Percentiles rank a stretch among this genome's conserved stretches.
Conservation (phyloP, 2,113 vertebrate genomes). For the Eleginops maclovinus region DNA sequence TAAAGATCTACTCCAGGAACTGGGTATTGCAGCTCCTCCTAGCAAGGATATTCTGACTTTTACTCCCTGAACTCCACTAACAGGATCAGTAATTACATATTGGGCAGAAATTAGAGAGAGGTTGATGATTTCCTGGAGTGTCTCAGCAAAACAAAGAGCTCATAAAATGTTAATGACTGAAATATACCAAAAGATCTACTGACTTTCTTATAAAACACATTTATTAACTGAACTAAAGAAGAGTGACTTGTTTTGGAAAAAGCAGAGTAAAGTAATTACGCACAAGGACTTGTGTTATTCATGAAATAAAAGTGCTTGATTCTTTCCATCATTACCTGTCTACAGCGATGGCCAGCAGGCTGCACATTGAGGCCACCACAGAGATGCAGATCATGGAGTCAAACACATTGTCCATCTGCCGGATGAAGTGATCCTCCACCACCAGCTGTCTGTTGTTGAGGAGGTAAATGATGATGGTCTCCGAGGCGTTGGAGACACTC, state of each 20-base stretch:
- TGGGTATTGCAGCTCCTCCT: background rate
- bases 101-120: background rate
- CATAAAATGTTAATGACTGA: background rate
- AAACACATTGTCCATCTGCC: constrained; percentile 94
- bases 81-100: background rate
- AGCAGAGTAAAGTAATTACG: background rate
- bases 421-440: constrained; percentile 90
- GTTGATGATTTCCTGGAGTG: background rate
- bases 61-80: too few relatives aligned
- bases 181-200: background rate
- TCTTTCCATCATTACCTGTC: constrained; percentile 82
- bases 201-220: background rate
- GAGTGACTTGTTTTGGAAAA: background rate
- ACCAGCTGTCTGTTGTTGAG: constrained; percentile 90
- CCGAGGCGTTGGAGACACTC: constrained; percentile 95
- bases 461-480: constrained; percentile 94
- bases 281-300: background rate
- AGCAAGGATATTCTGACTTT: too few relatives aligned
- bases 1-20: background rate
- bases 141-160: background rate
- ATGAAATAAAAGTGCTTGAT: background rate
- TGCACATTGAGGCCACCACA: constrained; percentile 97
- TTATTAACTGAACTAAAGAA: background rate
- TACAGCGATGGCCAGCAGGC: constrained; percentile 93
- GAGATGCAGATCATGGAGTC: constrained; percentile 98